Base-by-base conservation (phyloP, 2,888 invertebrate genomes). In the Selenia dentaria region DNA sequence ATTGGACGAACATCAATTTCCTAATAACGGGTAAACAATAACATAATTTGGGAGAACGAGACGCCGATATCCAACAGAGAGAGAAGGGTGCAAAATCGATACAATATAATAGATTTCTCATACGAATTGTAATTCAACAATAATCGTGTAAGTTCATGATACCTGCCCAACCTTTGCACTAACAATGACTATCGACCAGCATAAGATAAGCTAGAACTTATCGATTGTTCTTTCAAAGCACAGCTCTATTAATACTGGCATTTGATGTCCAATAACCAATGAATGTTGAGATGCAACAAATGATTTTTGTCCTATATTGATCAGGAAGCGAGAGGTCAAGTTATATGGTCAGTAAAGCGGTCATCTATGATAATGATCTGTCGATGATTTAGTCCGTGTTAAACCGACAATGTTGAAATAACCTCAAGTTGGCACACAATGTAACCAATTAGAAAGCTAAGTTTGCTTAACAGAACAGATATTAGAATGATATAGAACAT, bases 61-160 rank as follows among this genome's bases (percentile, higher is more conserved):
- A 87, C 58, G 51, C 35, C 57, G 25, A 37, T 43, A 66, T 51
- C 63, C 31, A 53, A 37, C 36, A 64, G 75, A 85, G 48, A 34
- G 72, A 58, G 76, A 82, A 31, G 60, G 67, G 74, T 54, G 45
- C 67, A 65, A 78, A 81, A 79, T 78, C 78, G 70, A 79, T 40
- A 33, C 16, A 74, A 85, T 83, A 86, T 86, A 88, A 88, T 89
- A 88, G 85, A 88, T 80, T 89, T 89, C 88, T 88, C 87, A 87
- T 88, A 89, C 83, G 79, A 82, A 85, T 75, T 68, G 79, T 87
- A 86, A 88, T 88, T 76, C 82, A 74, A 83, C 82, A 82, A 83
- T 86, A 85, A 85, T 89, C 84, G 83, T 88, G 86, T 89, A 88
- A 85, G 88, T 90, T 88, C 87, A 88, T 82, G 83, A 88, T 89